Evolutionary conservation across 1,140 invertebrate genomes (phyloP).

Genomic region (Nasonia giraulti): DNA sequence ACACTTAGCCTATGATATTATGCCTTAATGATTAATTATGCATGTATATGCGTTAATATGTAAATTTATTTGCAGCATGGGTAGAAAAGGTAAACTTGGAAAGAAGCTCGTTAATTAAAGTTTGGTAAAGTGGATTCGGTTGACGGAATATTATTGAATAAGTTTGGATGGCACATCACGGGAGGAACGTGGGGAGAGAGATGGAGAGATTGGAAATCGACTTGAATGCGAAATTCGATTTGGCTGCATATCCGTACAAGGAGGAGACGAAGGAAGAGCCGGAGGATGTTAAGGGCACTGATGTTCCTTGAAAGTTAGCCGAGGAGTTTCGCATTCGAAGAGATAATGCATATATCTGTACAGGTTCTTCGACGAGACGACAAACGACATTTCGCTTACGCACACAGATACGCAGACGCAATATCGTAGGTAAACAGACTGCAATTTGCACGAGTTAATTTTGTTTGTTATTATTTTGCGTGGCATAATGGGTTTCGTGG

Average conservation of each 20-base stretch:
- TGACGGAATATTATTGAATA: slow-evolving; percentile 40
- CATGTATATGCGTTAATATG: neutral
- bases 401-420: neutral
- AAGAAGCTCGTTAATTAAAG: slow-evolving; percentile 36
- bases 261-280: slow-evolving; percentile 18
- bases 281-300: slow-evolving; percentile 4
- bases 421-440: neutral
- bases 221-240: slow-evolving; percentile 47
- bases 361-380: neutral
- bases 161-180: slow-evolving; percentile 14
- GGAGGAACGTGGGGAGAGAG: neutral
- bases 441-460: neutral
- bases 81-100: neutral
- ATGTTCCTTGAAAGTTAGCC: slow-evolving; percentile 16
- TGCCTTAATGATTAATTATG: neutral
- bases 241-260: slow-evolving; percentile 29
- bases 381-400: slow-evolving; percentile 21
- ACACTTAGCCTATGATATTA: neutral
- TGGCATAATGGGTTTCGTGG: neutral
- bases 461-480: neutral
- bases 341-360: neutral
- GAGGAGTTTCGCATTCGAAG: neutral
- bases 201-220: slow-evolving; percentile 42
- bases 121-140: neutral
- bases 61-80: neutral